Evolutionary conservation across 2,888 invertebrate species (phyloP), one percentile per base, ranked within the genome.

Genomic region (Lasioglossum malachurum): DNA sequence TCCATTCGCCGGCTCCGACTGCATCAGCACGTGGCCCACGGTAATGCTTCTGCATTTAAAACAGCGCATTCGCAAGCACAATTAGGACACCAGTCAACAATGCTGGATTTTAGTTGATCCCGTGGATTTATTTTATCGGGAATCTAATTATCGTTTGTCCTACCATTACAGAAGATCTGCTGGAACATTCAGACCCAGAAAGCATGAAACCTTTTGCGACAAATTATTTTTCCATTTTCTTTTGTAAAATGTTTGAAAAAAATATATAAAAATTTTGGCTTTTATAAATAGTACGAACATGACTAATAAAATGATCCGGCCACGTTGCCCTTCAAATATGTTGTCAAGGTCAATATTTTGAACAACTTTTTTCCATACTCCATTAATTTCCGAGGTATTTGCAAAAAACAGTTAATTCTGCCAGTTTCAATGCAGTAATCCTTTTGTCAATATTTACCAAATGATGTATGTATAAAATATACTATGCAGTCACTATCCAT

Each of bases 31-130:
- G 80, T 83, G 82, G 85, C 82, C 83, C 67, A 78, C 72, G 82
- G 81, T 83, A 87, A 87, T 87, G 78, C 83, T 87, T 53, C 75
- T 82, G 88, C 88, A 90, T 89, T 90, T 90, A 88, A 89, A 90
- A 87, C 84, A 88, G 81, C 73, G 78, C 74, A 46, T 74, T 67
- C 75, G 84, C 64, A 78, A 82, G 84, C 81, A 78, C 79, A 90
- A 90, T 86, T 88, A 86, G 71, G 78, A 53, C 77, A 72, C 79
- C 76, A 87, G 78, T 89, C 86, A 88, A 89, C 84, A 86, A 27
- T 27, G 60, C 27, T 57, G 77, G 31, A 75, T 76, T 78, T 75
- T 14, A n/a, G 31, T 7, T 27, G 23, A 75, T 31, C 27, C 1
- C 41, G 35, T 16, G 16, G 67, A 60, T 75, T 75, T 35, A 46